A percentile compares a stretch with the other conserved stretches of the same genome.
These are phyloP conservation scores for Protonemura montana DNA, from an alignment of 2,888 invertebrate genomes.

Conservation along the genomic window DNA sequence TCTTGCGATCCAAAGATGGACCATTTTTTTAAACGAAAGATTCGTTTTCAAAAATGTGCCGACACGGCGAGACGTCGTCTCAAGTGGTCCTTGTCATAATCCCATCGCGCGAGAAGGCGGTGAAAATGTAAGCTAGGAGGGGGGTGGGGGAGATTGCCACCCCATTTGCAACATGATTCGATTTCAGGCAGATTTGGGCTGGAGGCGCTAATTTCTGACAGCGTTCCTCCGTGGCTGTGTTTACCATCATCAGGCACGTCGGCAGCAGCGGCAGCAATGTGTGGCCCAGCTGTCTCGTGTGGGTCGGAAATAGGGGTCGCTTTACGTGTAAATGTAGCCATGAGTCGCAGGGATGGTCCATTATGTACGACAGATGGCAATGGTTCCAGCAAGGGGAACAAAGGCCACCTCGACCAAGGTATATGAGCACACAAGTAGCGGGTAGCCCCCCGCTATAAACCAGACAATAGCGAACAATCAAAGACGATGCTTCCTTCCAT, in stretches of 20 bases:
- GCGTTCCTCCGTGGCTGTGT: conserved; percentile 1
- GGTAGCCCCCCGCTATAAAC: not conserved
- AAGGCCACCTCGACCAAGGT: not conserved
- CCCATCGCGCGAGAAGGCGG: not conserved
- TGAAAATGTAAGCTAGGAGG: not conserved
- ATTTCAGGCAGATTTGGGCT: not conserved
- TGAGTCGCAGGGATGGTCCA: conserved; percentile 25
- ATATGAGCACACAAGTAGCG: not conserved
- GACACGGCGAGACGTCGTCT: not conserved
- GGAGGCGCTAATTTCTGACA: not conserved
- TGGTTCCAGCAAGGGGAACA: conserved; percentile 28
- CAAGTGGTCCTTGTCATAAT: not conserved
- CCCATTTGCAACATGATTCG: not conserved
- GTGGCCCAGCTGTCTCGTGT: conserved; percentile 16
- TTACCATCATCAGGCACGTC: conserved; percentile 2
- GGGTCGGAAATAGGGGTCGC: conserved; percentile 15
- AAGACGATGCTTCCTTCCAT: conserved; percentile 21
- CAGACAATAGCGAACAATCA: conserved; percentile 20
- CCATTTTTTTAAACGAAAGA: conserved; percentile 19
- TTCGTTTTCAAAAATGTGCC: conserved; percentile 23
- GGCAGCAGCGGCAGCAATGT: not conserved
- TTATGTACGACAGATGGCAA: conserved; percentile 30
- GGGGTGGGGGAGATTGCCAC: not conserved
- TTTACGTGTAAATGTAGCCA: conserved; percentile 21
- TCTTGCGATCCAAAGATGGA: not conserved